These are phyloP conservation scores for Hipparchia semele DNA, from an alignment of 2,888 invertebrate species.

Conservation along the genomic window DNA sequence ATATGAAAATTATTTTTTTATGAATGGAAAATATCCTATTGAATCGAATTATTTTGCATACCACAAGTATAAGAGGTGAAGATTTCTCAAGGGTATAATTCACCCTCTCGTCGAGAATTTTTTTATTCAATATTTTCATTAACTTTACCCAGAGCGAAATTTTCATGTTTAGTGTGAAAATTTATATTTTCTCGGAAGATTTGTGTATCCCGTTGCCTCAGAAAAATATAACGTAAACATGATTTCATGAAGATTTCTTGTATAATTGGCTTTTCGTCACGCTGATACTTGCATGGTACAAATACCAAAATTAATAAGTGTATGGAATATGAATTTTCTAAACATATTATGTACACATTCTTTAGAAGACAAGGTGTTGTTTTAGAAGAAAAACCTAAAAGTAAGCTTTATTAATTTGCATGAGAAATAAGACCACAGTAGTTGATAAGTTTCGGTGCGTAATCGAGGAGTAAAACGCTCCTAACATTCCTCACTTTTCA, in stretches of 20 bases:
- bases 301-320: too few species aligned
- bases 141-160: background rate
- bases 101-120: background rate
- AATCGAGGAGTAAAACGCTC: constrained; percentile 16
- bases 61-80: background rate
- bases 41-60: background rate
- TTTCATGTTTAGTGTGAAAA: background rate
- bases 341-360: too few species aligned
- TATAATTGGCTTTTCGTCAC: too few species aligned
- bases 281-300: too few species aligned
- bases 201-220: background rate
- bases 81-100: background rate
- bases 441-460: constrained; percentile 11
- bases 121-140: constrained; percentile 5
- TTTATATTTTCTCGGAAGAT: background rate
- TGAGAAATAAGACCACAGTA: background rate
- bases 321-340: too few species aligned
- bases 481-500: constrained; percentile 4
- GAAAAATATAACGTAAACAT: background rate
- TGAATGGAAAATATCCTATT: background rate
- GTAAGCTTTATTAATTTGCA: background rate
- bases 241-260: background rate
- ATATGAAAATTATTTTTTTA: background rate
- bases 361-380: too few species aligned
- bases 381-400: background rate